Conservation (phyloP, 2,797 vertebrate species). For the Acanthurus leucopareius region DNA sequence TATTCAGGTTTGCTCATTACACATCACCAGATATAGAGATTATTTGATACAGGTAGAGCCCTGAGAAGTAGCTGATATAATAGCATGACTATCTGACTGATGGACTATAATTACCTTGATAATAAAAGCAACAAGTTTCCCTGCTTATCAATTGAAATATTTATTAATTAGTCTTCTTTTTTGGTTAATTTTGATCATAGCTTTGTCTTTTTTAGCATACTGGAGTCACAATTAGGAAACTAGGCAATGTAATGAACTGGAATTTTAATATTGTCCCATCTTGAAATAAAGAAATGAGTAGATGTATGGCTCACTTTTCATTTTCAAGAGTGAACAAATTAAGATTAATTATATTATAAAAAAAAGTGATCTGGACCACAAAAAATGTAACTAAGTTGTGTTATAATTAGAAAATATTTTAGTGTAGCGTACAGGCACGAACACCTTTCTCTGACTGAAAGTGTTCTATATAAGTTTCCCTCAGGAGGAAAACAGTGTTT, state of each 20-base stretch:
- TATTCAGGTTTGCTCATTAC: not conserved
- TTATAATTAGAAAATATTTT: not conserved
- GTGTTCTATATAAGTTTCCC: not conserved
- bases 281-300: not conserved
- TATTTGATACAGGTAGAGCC: not conserved
- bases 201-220: not conserved
- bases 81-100: not conserved
- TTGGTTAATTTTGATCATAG: not conserved
- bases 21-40: not conserved
- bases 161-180: not conserved
- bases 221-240: not conserved
- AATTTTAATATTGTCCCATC: not conserved
- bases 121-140: not conserved
- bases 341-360: not conserved
- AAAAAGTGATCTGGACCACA: not conserved
- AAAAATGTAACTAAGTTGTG: not conserved
- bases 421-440: not conserved
- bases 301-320: not conserved
- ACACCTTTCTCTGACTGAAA: not conserved
- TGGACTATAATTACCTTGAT: not conserved
- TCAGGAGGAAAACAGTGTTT: not conserved
- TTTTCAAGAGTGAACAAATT: not conserved
- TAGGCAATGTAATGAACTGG: not conserved
- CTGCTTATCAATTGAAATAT: not conserved
- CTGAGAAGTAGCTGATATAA: constrained; percentile 12